Conservation (phyloP, 2,113 vertebrate genomes). For the Leptobrachium leishanense region DNA sequence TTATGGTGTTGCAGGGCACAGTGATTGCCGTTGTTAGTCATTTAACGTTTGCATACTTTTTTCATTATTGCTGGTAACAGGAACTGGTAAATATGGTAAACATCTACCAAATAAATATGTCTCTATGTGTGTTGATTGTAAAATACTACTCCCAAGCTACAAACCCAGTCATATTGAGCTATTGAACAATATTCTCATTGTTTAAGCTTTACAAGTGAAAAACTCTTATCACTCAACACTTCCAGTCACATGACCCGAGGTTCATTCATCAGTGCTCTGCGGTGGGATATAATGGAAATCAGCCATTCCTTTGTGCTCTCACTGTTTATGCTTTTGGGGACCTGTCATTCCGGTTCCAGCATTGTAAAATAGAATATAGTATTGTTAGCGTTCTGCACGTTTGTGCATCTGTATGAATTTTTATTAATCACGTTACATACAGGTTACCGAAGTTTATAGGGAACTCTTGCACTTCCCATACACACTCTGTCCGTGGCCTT, state of each 20-base stretch:
- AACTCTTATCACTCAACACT: conserved; percentile 43
- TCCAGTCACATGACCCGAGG: conserved; percentile 33
- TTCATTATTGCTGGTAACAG: too few relatives aligned
- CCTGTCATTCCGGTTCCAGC: conserved; percentile 38
- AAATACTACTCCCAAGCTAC: background rate
- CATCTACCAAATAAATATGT: too few relatives aligned
- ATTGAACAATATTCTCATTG: background rate
- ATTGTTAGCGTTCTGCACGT: conserved; percentile 16
- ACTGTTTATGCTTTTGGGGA: conserved; percentile 37
- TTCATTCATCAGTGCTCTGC: conserved; percentile 43
- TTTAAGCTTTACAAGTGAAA: background rate
- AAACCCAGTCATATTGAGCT: background rate
- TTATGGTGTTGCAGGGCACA: too few relatives aligned
- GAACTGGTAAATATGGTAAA: too few relatives aligned
- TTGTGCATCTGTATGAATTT: conserved; percentile 30
- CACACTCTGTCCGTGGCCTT: too few relatives aligned
- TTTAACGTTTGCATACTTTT: too few relatives aligned
- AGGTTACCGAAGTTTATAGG: conserved; percentile 3
- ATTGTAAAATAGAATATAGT: conserved; percentile 29
- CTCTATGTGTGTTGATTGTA: too few relatives aligned
- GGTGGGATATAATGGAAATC: conserved; percentile 37
- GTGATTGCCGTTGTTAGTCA: too few relatives aligned
- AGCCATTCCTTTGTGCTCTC: conserved; percentile 34
- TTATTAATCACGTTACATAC: conserved; percentile 22
- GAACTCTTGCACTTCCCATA: background rate